A percentile compares a stretch with the other conserved stretches of the same genome.
These are phyloP conservation scores for Trichopria drosophilae DNA, from an alignment of 2,888 invertebrate genomes.

Conservation along the genomic window DNA sequence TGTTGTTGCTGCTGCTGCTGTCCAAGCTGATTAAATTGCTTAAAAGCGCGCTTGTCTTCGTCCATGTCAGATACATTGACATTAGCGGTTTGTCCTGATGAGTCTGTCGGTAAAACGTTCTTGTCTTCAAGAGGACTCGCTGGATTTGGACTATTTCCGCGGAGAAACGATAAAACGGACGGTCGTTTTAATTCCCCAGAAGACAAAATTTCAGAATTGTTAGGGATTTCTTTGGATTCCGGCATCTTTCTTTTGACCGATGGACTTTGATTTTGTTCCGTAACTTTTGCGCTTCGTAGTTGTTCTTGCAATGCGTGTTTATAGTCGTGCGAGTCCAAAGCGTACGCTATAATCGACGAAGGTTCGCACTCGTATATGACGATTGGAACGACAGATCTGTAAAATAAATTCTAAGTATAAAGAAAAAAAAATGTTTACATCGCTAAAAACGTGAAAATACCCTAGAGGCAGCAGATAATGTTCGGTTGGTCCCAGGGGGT, in stretches of 20 bases:
- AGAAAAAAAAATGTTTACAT: background rate
- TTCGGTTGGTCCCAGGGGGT: conserved; percentile 69
- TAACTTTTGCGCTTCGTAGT: conserved; percentile 45
- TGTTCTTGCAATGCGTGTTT: conserved; percentile 65
- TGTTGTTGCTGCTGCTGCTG: too few species aligned
- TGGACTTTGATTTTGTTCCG: conserved; percentile 60
- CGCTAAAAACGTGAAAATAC: conserved; percentile 37
- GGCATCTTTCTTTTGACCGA: conserved; percentile 58
- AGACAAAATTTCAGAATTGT: conserved; percentile 43
- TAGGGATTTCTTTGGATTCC: conserved; percentile 58
- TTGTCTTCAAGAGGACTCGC: conserved; percentile 49
- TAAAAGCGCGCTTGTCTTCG: conserved; percentile 50
- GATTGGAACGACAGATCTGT: conserved; percentile 63
- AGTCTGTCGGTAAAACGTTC: conserved; percentile 39
- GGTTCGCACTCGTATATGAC: conserved; percentile 79
- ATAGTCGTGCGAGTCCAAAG: conserved; percentile 74
- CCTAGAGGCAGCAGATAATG: conserved; percentile 71
- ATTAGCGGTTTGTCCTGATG: conserved; percentile 20
- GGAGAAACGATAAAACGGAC: conserved; percentile 53
- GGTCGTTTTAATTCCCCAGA: conserved; percentile 51
- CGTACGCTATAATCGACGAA: conserved; percentile 83
- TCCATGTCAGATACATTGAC: conserved; percentile 40
- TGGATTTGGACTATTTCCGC: conserved; percentile 53
- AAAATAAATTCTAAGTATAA: background rate
- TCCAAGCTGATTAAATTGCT: too few species aligned